These are phyloP conservation scores for Ptychoptera contaminata DNA, from an alignment of 2,888 invertebrate species.

Conservation along the genomic window DNA sequence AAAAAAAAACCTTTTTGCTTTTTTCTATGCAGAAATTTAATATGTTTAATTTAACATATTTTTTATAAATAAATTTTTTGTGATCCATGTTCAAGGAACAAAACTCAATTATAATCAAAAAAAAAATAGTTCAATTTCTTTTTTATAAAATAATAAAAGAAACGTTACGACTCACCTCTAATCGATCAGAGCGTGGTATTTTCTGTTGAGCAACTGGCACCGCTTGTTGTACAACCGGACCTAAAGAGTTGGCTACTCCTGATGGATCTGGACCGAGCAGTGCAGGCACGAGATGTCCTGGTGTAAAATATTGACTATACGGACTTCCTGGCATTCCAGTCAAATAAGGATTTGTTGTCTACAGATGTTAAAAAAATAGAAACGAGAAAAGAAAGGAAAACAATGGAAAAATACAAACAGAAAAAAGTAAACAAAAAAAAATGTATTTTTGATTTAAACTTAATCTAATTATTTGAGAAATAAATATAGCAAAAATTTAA, in stretches of 20 bases:
- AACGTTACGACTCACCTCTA: slow-evolving; percentile 62
- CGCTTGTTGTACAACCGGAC: slow-evolving; percentile 64
- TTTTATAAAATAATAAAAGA: slow-evolving; percentile 1
- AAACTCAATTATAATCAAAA: neutral
- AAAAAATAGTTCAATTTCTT: too few relatives aligned
- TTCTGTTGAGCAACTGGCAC: slow-evolving; percentile 84
- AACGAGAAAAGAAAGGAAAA: neutral
- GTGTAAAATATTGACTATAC: slow-evolving; percentile 82
- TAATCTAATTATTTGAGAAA: too few relatives aligned
- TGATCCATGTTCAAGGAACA: neutral
- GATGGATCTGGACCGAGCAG: slow-evolving; percentile 80
- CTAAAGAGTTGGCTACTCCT: slow-evolving; percentile 63
- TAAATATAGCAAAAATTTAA: too few relatives aligned
- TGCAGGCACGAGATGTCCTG: slow-evolving; percentile 76
- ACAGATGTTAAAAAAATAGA: neutral
- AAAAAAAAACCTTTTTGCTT: too few relatives aligned
- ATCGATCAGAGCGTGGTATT: slow-evolving; percentile 85
- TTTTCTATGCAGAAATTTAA: too few relatives aligned
- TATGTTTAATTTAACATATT: too few relatives aligned
- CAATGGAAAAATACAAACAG: neutral
- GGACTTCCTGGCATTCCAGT: slow-evolving; percentile 82
- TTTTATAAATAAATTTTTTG: too few relatives aligned
- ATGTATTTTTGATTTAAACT: neutral
- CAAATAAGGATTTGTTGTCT: slow-evolving; percentile 69
- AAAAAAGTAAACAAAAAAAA: slow-evolving; percentile 6